Evolutionary conservation across 2,113 vertebrate genomes (phyloP), one percentile per base, ranked within the genome.

Genomic region (Stigmatopora argus): DNA sequence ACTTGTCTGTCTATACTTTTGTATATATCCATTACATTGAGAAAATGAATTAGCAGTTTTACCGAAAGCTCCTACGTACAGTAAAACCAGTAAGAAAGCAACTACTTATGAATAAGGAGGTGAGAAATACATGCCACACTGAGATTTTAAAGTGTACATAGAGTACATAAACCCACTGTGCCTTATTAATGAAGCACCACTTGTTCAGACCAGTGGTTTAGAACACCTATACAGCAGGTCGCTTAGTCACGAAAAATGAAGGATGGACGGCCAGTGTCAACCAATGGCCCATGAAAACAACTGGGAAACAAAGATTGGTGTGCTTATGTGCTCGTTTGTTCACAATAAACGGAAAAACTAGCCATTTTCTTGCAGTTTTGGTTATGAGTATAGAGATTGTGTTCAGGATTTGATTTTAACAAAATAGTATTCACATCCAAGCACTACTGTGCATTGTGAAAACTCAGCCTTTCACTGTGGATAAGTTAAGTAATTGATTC

Each of bases 241-340:
- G 66, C 81, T 80, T 81, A 75, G 78, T 66, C 75, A 81, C 81
- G 82, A 88, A 87, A 87, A 84, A 83, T 79, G 79, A 72, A 75
- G 83, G 80, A 86, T 86, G 82, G 79, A 84, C 71, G 49, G 69
- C 75, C 77, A 70, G 75, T 83, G 53, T 77, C 69, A 68, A 79
- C 81, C 85, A 87, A 86, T 85, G 85, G 83, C 77, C 82, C 74
- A n/a, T 87, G 78, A 87, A 83, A 81, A 70, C 70, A 67, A 66
- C 77, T 72, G 69, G 77, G 66, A 73, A 83, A 69, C 69, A 69
- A 74, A 64, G 65, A 64, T 75, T 58, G 63, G 75, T 74, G 71
- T 81, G 77, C 72, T 55, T 65, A 11, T 65, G 21, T 55, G 49
- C 52, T 51, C 44, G 49, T 60, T 69, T 65, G 34, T 41, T 14